A percentile compares a stretch with the other conserved stretches of the same genome.
phyloP scores from a whole-genome alignment of 2,888 invertebrate genomes.

The Epirrhoe tristata region DNA sequence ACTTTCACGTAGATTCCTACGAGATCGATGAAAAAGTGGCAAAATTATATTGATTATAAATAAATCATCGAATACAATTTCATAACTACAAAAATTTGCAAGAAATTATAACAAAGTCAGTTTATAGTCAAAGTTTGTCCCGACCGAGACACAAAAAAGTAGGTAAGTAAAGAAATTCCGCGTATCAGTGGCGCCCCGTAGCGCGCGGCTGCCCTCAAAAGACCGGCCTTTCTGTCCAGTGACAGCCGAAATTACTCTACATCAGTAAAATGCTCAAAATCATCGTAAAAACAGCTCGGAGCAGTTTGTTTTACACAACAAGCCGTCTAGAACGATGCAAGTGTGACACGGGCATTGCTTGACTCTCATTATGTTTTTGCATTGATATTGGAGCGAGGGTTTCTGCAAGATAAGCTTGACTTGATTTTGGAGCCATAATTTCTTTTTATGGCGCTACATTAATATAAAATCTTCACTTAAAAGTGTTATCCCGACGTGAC shows the following conservation, averaged over 20 bases:
- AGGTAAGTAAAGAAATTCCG: conserved; percentile 76
- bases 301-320: conserved; percentile 81
- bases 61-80: neutral
- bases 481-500: neutral
- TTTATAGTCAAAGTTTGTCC: conserved; percentile 45
- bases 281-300: conserved; percentile 57
- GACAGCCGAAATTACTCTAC: conserved; percentile 81
- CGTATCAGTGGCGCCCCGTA: conserved; percentile 72
- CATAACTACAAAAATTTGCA: conserved; percentile 36
- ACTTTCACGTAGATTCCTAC: conserved; percentile 30
- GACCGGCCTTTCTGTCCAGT: conserved; percentile 62
- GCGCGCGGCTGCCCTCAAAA: conserved; percentile 75
- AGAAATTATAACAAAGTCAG: conserved; percentile 44
- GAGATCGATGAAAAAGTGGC: conserved; percentile 4
- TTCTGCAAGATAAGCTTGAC: conserved; percentile 41
- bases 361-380: conserved; percentile 56
- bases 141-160: conserved; percentile 59
- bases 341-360: conserved; percentile 71
- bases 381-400: conserved; percentile 28
- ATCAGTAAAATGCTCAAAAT: conserved; percentile 63
- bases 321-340: conserved; percentile 62
- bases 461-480: neutral
- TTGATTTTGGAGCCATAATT: conserved; percentile 36
- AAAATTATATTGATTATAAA: neutral
- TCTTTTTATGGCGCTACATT: neutral